Evolutionary conservation across 2,113 vertebrate genomes (phyloP), one percentile per base, ranked within the genome.

Genomic region (Indicator indicator): DNA sequence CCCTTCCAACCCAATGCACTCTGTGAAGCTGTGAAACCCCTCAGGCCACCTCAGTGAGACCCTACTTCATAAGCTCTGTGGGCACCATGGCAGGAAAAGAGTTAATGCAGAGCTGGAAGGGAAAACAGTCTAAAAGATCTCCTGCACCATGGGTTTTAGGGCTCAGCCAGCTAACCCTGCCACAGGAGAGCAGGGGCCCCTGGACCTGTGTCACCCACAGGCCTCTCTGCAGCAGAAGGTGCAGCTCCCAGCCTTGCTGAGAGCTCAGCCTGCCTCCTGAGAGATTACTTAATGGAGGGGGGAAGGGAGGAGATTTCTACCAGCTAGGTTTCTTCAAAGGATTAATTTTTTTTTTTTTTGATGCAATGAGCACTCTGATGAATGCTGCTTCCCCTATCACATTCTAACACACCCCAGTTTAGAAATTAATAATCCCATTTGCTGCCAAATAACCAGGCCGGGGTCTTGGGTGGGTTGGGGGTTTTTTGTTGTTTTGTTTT

Each of bases 301-400:
- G 46, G 55, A 12, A 92, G 1, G 2, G 67, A 74, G 46, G 55
- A 86, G 83, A 89, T 96, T 96, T 84, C 94, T 94, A 94, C 96
- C 97, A 94, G 95, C 97, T 94, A 78, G 73, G 76, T 97, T 96
- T 96, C 96, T 97, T 97, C 97, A 96, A 96, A 97, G 94, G 95
- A 97, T 97, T 96, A 96, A 97, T 98, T 97, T 95, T 93, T 94
- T 95, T 95, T 93, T 94, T 95, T 97, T 97, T 97, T 98, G 97
- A 98, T 97, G 97, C 86, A 11, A 91, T 6, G 75, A 96, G 76
- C 92, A 95, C 93, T 95, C 96, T 96, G 95, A 97, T 50, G 32
- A 97, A 97, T 94, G 88, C 97, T 82, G 73, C 94, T 95, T 97
- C 97, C 77, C 96, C 97, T 98, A 98, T 98, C 97, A 12, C 96